Evolutionary conservation across 2,888 invertebrate genomes (phyloP).

Genomic region (Melolontha melolontha): DNA sequence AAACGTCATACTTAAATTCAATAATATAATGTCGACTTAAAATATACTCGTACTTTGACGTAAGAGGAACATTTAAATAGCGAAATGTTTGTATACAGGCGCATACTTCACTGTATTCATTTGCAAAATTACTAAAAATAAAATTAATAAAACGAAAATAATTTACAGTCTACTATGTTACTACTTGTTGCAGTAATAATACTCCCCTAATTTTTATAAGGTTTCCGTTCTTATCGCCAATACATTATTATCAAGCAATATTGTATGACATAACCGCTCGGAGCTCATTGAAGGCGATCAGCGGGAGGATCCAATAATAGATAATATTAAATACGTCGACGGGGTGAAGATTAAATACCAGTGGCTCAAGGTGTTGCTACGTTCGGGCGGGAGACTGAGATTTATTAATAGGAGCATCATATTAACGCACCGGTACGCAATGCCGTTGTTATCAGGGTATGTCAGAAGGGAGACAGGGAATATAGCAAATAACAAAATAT

Average conservation of each 20-base stretch:
- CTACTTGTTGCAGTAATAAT: slow-evolving; percentile 2
- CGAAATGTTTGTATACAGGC: too few relatives aligned
- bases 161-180: neutral
- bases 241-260: slow-evolving; percentile 41
- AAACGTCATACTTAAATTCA: too few relatives aligned
- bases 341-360: slow-evolving; percentile 52
- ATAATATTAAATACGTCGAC: slow-evolving; percentile 50
- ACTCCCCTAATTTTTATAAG: neutral
- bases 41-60: too few relatives aligned
- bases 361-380: slow-evolving; percentile 45
- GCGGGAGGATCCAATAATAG: slow-evolving; percentile 51
- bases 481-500: slow-evolving; percentile 18
- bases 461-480: slow-evolving; percentile 8
- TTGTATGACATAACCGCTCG: slow-evolving; percentile 50
- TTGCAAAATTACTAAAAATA: too few relatives aligned
- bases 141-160: too few relatives aligned
- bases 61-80: too few relatives aligned
- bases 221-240: neutral
- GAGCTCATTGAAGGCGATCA: slow-evolving; percentile 50
- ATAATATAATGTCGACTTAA: too few relatives aligned
- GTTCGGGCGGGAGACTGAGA: slow-evolving; percentile 32
- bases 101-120: too few relatives aligned
- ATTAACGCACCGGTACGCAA: slow-evolving; percentile 33
- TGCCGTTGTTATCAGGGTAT: slow-evolving; percentile 14
- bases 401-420: slow-evolving; percentile 42